Conservation (phyloP, 2,888 invertebrate species). For the Lasius fuliginosus region DNA sequence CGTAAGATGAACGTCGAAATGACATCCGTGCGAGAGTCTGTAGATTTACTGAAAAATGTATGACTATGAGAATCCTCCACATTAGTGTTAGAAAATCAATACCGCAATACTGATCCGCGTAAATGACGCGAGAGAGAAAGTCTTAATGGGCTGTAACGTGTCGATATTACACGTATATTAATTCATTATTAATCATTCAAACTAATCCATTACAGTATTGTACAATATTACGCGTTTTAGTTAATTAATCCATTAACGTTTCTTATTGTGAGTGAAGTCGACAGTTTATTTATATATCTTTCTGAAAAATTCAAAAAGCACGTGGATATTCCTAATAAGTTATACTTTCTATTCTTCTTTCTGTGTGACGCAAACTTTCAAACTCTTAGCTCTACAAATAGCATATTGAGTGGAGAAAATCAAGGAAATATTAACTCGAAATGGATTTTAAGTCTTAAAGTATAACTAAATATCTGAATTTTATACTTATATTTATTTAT, state of each 20-base stretch:
- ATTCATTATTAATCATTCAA: slow-evolving; percentile 36
- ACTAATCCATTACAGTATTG: slow-evolving; percentile 16
- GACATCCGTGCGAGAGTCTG: slow-evolving; percentile 33
- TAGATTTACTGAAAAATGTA: slow-evolving; percentile 39
- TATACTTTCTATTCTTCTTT: neutral
- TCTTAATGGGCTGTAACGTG: slow-evolving; percentile 34
- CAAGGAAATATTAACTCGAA: neutral
- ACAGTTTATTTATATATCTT: neutral
- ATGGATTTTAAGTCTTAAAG: neutral
- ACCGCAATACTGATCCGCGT: neutral
- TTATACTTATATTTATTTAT: neutral
- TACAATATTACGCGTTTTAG: slow-evolving; percentile 14
- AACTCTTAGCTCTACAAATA: neutral
- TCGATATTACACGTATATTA: slow-evolving; percentile 10
- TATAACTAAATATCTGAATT: neutral
- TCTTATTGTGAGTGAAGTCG: neutral
- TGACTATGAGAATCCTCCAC: neutral
- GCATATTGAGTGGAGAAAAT: neutral
- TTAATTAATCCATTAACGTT: slow-evolving; percentile 17
- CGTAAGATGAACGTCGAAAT: slow-evolving; percentile 27
- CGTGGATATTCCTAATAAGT: neutral
- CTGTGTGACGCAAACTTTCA: neutral
- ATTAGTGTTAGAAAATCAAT: slow-evolving; percentile 26
- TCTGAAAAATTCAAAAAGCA: neutral
- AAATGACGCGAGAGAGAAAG: slow-evolving; percentile 38